Evolutionary conservation across 2,888 invertebrate species (phyloP), one percentile per base, ranked within the genome.

Genomic region (Muscina levida): DNA sequence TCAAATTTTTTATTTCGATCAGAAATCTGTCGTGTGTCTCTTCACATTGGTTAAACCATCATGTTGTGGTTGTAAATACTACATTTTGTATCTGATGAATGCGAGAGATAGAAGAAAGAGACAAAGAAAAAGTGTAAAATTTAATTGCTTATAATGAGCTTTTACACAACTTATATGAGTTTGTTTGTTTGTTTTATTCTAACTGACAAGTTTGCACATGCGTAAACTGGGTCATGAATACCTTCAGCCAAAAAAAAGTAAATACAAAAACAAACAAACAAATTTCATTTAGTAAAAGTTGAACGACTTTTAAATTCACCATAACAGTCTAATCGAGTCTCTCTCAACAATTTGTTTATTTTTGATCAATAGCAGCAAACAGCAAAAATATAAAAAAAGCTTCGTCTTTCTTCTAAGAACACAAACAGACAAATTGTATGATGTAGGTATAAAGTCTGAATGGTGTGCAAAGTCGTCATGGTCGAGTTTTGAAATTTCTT

Each of bases 101-200:
- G n/a, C n/a, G n/a, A n/a, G n/a, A n/a, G n/a, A n/a, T n/a, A n/a
- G n/a, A n/a, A n/a, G n/a, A n/a, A n/a, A n/a, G n/a, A n/a, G 53
- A 24, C 22, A 53, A 11, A 42, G 62, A 42, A 42, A 51, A 56
- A 10, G 42, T 42, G n/a, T 24, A 42, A 31, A 72, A 22, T 26
- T 1, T 53, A 62, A 46, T 72, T 68, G 62, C 44, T 53, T 62
- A 39, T 72, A 77, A 65, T 56, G n/a, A 68, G 24, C 42, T 68
- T 72, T 17, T 8, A 31, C 46, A 53, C 46, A 44, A 72, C 62
- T 68, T 62, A 48, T 56, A 62, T 53, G 51, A 15, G 42, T 67
- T 51, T 67, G 17, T n/a, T n/a, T n/a, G n/a, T n/a, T n/a, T n/a
- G n/a, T n/a, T n/a, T n/a, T n/a, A n/a, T n/a, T n/a, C n/a, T n/a